A percentile compares a stretch with the other conserved stretches of the same genome.
Conservation (phyloP, 2,113 vertebrate genomes). For the Peromyscus californicus region DNA sequence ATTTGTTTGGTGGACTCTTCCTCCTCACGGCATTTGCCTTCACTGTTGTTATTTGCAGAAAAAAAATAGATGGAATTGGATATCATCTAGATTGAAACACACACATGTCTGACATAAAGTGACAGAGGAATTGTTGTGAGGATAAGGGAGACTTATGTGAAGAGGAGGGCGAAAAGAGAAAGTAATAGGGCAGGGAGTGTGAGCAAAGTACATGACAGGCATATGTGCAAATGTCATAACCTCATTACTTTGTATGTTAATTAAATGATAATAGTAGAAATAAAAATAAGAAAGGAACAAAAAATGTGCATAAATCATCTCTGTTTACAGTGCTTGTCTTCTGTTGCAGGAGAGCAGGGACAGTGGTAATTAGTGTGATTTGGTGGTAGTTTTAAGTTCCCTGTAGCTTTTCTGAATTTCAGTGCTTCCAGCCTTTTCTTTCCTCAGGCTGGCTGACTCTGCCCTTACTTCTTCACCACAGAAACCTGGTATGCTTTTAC, state of each 20-base stretch:
- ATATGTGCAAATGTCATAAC: neutral
- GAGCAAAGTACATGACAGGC: neutral
- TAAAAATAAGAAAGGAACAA: neutral
- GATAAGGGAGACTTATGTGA: neutral
- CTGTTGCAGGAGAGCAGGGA: neutral
- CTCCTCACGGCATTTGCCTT: neutral
- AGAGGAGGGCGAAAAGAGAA: neutral
- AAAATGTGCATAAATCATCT: neutral
- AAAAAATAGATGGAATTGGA: neutral
- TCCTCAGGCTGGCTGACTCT: neutral
- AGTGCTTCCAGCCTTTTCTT: neutral
- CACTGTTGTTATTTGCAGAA: neutral
- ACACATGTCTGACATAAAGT: neutral
- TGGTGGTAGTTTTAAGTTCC: neutral
- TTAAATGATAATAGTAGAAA: neutral
- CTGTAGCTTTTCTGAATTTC: constrained; percentile 18
- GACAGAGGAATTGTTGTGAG: neutral
- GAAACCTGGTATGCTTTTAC: neutral
- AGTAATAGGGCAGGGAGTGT: neutral
- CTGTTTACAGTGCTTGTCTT: neutral
- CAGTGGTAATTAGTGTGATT: neutral
- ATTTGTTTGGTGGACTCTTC: neutral
- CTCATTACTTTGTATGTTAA: neutral
- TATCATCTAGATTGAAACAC: neutral
- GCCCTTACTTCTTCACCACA: neutral